Conservation (phyloP, 2,888 invertebrate species). For the Chrysodeixis includens region DNA sequence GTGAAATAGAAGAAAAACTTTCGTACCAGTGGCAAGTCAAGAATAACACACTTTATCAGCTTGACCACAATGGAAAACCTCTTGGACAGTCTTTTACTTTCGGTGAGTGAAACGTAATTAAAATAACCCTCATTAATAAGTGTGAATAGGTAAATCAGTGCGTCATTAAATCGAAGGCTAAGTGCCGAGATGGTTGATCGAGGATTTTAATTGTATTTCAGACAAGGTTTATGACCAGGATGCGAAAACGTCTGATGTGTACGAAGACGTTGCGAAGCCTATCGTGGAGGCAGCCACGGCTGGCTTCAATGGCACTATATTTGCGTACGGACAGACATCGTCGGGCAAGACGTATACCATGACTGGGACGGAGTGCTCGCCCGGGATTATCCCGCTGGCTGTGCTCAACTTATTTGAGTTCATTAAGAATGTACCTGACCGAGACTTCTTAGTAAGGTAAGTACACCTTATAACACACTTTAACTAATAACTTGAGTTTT, state of each 20-base stretch:
- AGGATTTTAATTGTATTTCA: constrained; percentile 75
- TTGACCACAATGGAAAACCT: constrained; percentile 87
- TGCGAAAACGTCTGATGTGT: constrained; percentile 90
- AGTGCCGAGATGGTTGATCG: constrained; percentile 19
- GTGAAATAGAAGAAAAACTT: constrained; percentile 90
- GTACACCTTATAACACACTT: background rate
- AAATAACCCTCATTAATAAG: constrained; percentile 29
- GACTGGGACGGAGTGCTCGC: constrained; percentile 91
- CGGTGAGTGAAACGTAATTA: constrained; percentile 70
- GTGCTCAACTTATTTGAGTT: constrained; percentile 92
- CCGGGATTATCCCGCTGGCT: constrained; percentile 93
- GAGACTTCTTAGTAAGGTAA: constrained; percentile 93
- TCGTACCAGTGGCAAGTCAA: constrained; percentile 90
- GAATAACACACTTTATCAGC: constrained; percentile 89
- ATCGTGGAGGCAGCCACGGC: constrained; percentile 92
- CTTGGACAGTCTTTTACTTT: constrained; percentile 75
- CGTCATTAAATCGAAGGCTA: constrained; percentile 57
- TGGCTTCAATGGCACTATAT: constrained; percentile 96
- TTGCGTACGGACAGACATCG: constrained; percentile 97
- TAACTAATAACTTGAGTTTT: too few relatives aligned
- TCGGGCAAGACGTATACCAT: constrained; percentile 97
- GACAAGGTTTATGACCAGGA: constrained; percentile 92
- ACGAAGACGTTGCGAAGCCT: constrained; percentile 91
- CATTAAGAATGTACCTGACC: constrained; percentile 89
- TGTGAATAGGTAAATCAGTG: constrained; percentile 46